Percentiles rank a stretch among this genome's conserved stretches.
Conservation (phyloP, 2,888 invertebrate genomes). For the Melolontha melolontha region DNA sequence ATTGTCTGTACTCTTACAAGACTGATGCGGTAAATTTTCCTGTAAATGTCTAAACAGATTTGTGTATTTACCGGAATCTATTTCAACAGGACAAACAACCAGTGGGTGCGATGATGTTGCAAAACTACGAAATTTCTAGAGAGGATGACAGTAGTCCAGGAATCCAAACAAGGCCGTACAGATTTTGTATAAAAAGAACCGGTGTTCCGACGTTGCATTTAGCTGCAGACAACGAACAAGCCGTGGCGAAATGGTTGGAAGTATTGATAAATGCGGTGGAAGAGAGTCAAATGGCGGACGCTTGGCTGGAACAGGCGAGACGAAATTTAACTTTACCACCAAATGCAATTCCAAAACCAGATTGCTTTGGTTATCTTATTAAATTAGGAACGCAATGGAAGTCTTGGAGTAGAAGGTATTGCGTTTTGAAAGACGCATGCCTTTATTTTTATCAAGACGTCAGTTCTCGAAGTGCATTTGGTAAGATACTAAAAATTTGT, state of each 20-base stretch:
- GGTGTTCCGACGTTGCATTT: constrained; percentile 81
- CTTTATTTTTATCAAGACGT: constrained; percentile 93
- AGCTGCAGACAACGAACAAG: constrained; percentile 82
- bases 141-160: constrained; percentile 72
- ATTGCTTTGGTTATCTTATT: constrained; percentile 93
- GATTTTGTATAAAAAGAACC: constrained; percentile 76
- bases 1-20: constrained; percentile 96
- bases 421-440: constrained; percentile 94
- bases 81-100: constrained; percentile 82
- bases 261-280: constrained; percentile 83
- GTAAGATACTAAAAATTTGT: constrained; percentile 66
- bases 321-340: constrained; percentile 86
- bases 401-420: constrained; percentile 92
- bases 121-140: constrained; percentile 80
- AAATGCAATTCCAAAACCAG: constrained; percentile 82
- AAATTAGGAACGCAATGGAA: constrained; percentile 89
- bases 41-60: background rate
- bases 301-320: constrained; percentile 82
- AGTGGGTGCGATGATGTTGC: constrained; percentile 88
- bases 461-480: constrained; percentile 88
- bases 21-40: constrained; percentile 81
- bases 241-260: constrained; percentile 81
- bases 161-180: constrained; percentile 74
- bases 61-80: background rate
- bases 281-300: constrained; percentile 66